Evolutionary conservation across 2,888 invertebrate species (phyloP), one percentile per base, ranked within the genome.

Genomic region (Ernsta delagoae): DNA sequence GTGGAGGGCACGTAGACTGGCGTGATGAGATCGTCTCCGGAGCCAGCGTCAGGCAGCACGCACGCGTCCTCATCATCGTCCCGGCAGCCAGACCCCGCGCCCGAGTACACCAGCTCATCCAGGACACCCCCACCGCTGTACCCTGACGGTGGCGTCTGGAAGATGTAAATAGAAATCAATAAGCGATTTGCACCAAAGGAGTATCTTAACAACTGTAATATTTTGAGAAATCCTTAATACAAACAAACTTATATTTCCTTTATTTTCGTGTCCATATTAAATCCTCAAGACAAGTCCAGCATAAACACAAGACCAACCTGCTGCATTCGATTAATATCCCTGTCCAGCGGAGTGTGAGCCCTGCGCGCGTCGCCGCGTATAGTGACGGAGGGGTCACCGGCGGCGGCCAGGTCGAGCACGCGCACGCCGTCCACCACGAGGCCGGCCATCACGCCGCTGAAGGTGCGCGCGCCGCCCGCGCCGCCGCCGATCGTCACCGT

Each of bases 51-150:
- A 45, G 97, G 97, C 43, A 97, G 94, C 9, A 98, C 97, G 83
- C 98, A 98, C 75, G 98, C 98, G 79, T 98, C 98, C 84, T 98
- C 98, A 81, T 98, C 98, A 78, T 98, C 98, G 71, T 97, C 97
- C 57, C 97, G 95, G 81, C 98, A 98, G 0, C 98, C 98, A 3
- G 98, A 98, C 0, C 98, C 98, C 0, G 97, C 97, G 1, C 98
- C 98, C 7, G 98, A 98, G 89, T 97, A 98, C 65, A 98, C 97
- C 72, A 98, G 94, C 87, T 98, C 98, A 85, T 98, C 98, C 81
- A 96, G 94, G 1, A 96, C 95, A 0, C 95, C 95, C 0, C 89
- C 86, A 0, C 92, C 92, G 0, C 89, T 92, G 83, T 96, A 96
- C 0, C 97, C 97, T 50, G 97, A 97, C 0, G 97, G 96, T 31